Evolutionary conservation across 2,797 vertebrate species (phyloP), one percentile per base, ranked within the genome.

Genomic region (Crossoptilon crossoptilon): DNA sequence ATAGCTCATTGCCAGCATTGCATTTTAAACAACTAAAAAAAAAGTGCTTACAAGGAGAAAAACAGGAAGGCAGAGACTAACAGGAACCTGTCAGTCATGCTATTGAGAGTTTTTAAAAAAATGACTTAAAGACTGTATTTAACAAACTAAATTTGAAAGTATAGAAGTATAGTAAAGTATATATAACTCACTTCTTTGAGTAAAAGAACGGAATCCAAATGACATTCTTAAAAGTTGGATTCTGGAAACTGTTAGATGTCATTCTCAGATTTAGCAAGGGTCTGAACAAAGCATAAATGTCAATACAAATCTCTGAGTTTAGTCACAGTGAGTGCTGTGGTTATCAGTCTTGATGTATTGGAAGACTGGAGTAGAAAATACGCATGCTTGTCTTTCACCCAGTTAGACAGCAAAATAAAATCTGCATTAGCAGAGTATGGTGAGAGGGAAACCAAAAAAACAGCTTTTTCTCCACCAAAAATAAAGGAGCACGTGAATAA

Each of bases 21-120:
- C 85, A 46, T 94, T 96, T 96, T 91, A 91, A 96, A 93, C 60
- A 93, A 78, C 70, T 44, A 82, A 92, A 86, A 49, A 53, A 53
- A 88, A 81, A 86, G 83, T 59, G 15, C 79, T 86, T 90, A 39
- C 31, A 92, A 77, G 81, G 49, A 58, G 84, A 74, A 64, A 68
- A 68, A 93, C 43, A 44, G 37, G 49, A 74, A 76, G 43, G 35
- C 0, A 29, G 27, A 8, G 15, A 29, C 27, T 29, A 29, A 53
- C 51, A 11, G 11, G 9, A 84, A 58, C 64, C 67, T 95, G 64
- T 95, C 59, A 90, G 46, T 66, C 93, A 75, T 89, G 12, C 58
- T 91, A 12, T 11, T 84, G 51, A 73, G 62, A 80, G 39, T 14
- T 24, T 26, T 49, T 49, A 26, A 49, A 14, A 48, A 48, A 12